Evolutionary conservation across 2,797 vertebrate genomes (phyloP).

Genomic region (Siniperca undulata): DNA sequence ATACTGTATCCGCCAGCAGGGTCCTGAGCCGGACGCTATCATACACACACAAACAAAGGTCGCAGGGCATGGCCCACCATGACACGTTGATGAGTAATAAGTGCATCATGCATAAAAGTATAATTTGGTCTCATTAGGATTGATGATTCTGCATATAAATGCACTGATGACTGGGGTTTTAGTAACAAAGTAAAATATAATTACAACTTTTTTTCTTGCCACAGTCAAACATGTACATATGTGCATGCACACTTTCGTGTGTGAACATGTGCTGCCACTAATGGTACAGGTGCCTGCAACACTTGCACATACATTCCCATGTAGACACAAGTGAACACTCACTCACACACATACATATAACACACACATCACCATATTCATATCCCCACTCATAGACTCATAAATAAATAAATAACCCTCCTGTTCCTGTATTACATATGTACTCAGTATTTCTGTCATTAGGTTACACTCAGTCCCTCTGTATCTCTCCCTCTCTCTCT

Average conservation of each 20-base stretch:
- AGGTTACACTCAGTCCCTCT: slow-evolving; percentile 53
- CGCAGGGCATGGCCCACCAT: slow-evolving; percentile 41
- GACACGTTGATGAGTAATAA: slow-evolving; percentile 66
- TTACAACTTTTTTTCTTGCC: slow-evolving; percentile 5
- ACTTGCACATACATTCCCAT: slow-evolving; percentile 17
- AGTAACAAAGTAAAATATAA: not conserved
- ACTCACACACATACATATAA: not conserved
- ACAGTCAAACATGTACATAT: not conserved
- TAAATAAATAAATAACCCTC: slow-evolving; percentile 65
- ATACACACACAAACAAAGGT: slow-evolving; percentile 69
- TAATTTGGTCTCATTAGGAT: slow-evolving; percentile 44
- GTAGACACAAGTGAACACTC: slow-evolving; percentile 5
- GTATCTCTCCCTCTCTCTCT: slow-evolving; percentile 59
- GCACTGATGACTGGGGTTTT: not conserved
- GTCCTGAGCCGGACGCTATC: slow-evolving; percentile 85
- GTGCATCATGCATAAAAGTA: slow-evolving; percentile 40
- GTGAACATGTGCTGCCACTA: slow-evolving; percentile 34
- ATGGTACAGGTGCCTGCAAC: slow-evolving; percentile 39
- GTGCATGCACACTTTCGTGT: slow-evolving; percentile 6
- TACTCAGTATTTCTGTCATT: slow-evolving; percentile 66
- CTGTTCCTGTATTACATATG: slow-evolving; percentile 68
- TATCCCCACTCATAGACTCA: slow-evolving; percentile 52
- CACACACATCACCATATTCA: slow-evolving; percentile 68
- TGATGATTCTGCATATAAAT: slow-evolving; percentile 35
- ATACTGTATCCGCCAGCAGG: slow-evolving; percentile 92